Conservation (phyloP, 2,888 invertebrate genomes). For the Drosophila merina region DNA sequence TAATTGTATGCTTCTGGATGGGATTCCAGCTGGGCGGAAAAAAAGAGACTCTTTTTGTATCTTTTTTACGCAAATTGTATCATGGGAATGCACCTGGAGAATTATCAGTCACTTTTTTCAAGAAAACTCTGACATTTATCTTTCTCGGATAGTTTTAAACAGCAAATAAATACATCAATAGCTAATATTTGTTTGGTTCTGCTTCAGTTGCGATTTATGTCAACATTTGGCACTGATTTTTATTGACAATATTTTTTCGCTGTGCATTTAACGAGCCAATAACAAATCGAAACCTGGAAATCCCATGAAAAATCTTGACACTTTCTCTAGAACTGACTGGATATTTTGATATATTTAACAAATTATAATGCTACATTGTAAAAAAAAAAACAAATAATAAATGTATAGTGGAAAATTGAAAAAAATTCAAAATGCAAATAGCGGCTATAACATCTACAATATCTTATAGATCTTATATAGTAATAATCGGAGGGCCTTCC, state of each 20-base stretch:
- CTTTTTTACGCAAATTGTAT: background rate
- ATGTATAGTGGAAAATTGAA: background rate
- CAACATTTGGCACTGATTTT: background rate
- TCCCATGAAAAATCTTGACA: slow-evolving; percentile 16
- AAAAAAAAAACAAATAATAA: slow-evolving; percentile 19
- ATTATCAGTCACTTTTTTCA: no score
- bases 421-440: slow-evolving; percentile 15
- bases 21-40: background rate
- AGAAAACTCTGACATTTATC: no score
- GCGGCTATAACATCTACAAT: background rate
- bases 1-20: slow-evolving; percentile 51
- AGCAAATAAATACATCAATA: background rate
- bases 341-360: background rate
- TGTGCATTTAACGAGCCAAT: slow-evolving; percentile 26
- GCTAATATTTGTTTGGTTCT: background rate
- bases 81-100: background rate
- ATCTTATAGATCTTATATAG: background rate
- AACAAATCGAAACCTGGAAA: slow-evolving; percentile 10
- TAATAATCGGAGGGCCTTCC: slow-evolving; percentile 5
- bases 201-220: background rate
- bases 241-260: background rate
- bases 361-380: no score
- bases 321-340: slow-evolving; percentile 19
- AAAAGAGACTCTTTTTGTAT: background rate
- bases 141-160: background rate